These are phyloP conservation scores for Tetrax tetrax DNA, from an alignment of 2,113 vertebrate genomes.

Conservation along the genomic window DNA sequence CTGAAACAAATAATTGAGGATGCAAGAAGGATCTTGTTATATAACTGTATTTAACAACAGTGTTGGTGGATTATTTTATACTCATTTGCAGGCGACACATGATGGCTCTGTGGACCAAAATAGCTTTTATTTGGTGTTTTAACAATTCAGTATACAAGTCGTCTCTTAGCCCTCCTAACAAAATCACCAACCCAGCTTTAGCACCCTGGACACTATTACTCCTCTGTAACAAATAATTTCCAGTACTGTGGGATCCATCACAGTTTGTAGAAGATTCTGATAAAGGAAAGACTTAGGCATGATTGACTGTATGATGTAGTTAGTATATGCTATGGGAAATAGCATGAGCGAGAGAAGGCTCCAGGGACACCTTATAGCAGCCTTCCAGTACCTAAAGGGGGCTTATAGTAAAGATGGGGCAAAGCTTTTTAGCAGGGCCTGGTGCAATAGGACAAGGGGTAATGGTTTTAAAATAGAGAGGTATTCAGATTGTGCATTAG, in stretches of 20 bases:
- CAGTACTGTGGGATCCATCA: background rate
- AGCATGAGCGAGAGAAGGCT: too few species aligned
- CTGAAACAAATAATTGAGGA: background rate
- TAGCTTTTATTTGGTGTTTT: background rate
- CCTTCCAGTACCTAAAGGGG: too few species aligned
- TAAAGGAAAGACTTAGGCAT: background rate
- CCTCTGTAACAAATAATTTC: background rate
- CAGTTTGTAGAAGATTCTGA: background rate
- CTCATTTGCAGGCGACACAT: background rate
- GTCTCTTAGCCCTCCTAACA: background rate
- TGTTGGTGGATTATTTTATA: background rate
- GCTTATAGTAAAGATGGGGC: too few species aligned
- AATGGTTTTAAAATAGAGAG: too few species aligned
- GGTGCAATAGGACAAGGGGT: too few species aligned
- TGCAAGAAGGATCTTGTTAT: background rate
- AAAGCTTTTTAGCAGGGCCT: too few species aligned
- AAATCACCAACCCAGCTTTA: background rate
- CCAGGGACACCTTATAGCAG: too few species aligned
- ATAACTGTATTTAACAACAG: background rate
- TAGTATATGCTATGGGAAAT: background rate
- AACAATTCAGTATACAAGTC: background rate
- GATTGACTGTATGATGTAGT: background rate
- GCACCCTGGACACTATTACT: background rate
- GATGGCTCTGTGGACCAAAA: background rate
- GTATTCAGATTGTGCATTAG: too few species aligned